Evolutionary conservation across 1,140 invertebrate species (phyloP).

Genomic region (Drosophila nigrodunni): DNA sequence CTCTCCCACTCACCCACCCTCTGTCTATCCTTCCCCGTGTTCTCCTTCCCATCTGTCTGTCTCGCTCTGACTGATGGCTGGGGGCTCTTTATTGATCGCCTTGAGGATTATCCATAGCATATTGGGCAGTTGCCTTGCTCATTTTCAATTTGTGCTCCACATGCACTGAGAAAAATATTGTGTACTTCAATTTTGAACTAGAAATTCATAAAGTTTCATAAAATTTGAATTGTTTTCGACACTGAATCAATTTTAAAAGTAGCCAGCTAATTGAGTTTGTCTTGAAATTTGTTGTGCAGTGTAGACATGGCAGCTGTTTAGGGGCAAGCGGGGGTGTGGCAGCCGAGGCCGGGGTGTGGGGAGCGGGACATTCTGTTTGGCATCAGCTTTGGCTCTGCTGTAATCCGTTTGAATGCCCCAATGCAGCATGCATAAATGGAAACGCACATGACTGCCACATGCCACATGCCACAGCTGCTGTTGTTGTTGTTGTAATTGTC

Average conservation of each 20-base stretch:
- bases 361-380: background rate
- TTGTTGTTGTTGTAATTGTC: constrained; percentile 36
- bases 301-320: no score
- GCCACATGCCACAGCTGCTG: constrained; percentile 44
- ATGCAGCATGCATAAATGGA: constrained; percentile 70
- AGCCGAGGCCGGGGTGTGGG: background rate
- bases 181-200: no score
- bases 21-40: background rate
- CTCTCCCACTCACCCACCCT: constrained; percentile 24
- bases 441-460: constrained; percentile 54
- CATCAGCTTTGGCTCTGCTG: constrained; percentile 55
- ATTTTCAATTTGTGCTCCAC: constrained; percentile 75
- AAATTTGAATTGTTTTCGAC: no score
- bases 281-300: no score
- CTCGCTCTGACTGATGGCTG: constrained; percentile 12
- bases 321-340: background rate
- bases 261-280: no score
- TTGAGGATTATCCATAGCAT: constrained; percentile 76
- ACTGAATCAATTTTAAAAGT: no score
- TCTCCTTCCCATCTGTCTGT: background rate
- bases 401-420: constrained; percentile 77
- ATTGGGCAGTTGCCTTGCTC: constrained; percentile 71
- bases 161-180: background rate
- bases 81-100: constrained; percentile 76
- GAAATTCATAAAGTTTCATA: no score